Base-by-base conservation (phyloP, 2,797 vertebrate species). In the Poeciliopsis gracilis region DNA sequence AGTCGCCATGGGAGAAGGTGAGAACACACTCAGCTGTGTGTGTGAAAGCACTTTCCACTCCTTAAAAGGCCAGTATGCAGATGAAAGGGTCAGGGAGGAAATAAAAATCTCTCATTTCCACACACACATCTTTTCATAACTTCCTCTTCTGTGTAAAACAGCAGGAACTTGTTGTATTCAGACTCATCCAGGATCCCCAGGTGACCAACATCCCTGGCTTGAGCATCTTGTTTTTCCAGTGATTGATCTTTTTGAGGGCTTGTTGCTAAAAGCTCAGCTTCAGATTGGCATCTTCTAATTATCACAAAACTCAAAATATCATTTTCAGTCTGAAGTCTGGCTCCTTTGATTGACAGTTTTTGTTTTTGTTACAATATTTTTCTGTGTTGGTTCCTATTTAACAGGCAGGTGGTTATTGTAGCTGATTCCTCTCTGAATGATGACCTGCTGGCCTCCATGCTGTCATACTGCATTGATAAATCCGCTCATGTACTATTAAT, bases 1-100 rank as follows among this genome's bases (percentile, higher is more conserved):
- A 67, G n/a, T 96, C 80, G 90, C 95, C 73, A 93, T 99, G 89
- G 97, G 96, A 66, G 91, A 94, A 75, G 97, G 98, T 99, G 81
- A 94, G 92, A 36, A 28, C 75, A 33, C 36, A 49, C 20, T 45
- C 33, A 41, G 23, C 30, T 55, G 53, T 55, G 49, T 55, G 20
- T 0, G 5, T 25, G 33, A 33, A 33, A 33, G 43, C 20, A n/a
- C 16, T 41, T 38, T 41, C 11, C 18, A 43, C 66, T 6, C 66
- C 6, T 69, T 13, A 69, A 67, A 15, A 38, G 18, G 33, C 1
- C 30, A 20, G 33, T 10, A 30, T 30, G 30, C 6, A 63, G 59
- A 16, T 63, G 59, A 63, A 63, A 33, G 16, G 59, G 33, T 63
- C 59, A 33, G 59, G 28, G n/a, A 59, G n/a, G 6, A 4, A 18